These are phyloP conservation scores for Myotis planiceps DNA, from an alignment of 2,797 vertebrate genomes.

Conservation along the genomic window DNA sequence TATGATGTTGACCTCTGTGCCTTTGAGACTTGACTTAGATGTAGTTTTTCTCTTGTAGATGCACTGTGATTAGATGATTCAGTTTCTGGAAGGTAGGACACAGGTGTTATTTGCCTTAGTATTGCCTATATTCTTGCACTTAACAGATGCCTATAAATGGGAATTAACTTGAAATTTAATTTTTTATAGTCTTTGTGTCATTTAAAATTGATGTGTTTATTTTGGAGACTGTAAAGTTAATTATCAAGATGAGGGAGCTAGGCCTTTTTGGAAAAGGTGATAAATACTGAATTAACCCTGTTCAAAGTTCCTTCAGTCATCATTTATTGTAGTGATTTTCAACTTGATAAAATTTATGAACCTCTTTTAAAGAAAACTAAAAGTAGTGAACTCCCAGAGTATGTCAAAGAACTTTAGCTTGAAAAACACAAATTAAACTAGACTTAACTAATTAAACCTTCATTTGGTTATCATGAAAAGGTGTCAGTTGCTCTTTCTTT, in stretches of 20 bases:
- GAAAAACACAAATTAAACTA: not conserved
- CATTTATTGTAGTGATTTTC: slow-evolving; percentile 36
- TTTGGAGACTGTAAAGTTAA: slow-evolving; percentile 3
- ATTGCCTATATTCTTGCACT: not conserved
- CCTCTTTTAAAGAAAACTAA: not conserved
- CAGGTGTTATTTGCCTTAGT: not conserved
- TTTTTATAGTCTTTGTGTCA: slow-evolving; percentile 37
- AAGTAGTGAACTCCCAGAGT: not conserved
- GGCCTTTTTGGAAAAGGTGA: slow-evolving; percentile 42
- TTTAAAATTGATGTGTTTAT: slow-evolving; percentile 41
- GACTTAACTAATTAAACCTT: not conserved
- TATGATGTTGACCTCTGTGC: not conserved
- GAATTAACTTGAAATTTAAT: not conserved
- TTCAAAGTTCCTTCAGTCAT: slow-evolving; percentile 5
- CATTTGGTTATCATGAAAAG: not conserved
- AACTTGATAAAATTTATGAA: slow-evolving; percentile 15
- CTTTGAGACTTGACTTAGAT: not conserved
- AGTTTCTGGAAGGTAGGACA: not conserved
- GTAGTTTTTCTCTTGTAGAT: not conserved
- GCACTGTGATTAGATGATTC: not conserved
- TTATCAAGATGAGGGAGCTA: not conserved
- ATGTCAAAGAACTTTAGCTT: not conserved
- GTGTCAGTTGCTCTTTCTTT: not conserved
- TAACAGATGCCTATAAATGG: not conserved
- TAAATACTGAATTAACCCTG: slow-evolving; percentile 14